A percentile compares a stretch with the other conserved stretches of the same genome.
Conservation (phyloP, 2,797 vertebrate genomes). For the Mormyrus hasselquistii region DNA sequence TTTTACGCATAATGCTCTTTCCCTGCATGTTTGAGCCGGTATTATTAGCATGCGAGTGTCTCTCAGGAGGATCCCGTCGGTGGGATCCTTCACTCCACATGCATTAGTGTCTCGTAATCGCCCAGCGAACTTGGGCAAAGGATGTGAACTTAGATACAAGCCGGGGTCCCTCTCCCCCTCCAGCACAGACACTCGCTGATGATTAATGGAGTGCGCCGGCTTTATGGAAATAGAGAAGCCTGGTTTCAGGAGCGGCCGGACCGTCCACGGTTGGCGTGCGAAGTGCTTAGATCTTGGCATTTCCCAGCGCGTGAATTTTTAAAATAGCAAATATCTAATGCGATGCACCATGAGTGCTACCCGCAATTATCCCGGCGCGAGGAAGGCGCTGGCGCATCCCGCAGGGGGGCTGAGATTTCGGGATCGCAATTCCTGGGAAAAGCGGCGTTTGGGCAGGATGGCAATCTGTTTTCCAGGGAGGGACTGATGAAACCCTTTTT, state of each 20-base stretch:
- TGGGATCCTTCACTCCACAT: conserved; percentile 46
- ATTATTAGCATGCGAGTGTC: conserved; percentile 44
- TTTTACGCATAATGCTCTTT: conserved; percentile 53
- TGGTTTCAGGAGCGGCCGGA: conserved; percentile 7
- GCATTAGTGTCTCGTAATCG: conserved; percentile 50
- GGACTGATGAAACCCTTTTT: neutral
- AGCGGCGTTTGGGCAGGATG: neutral
- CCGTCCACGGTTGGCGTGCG: neutral
- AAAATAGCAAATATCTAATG: conserved; percentile 6
- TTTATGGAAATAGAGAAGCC: conserved; percentile 6
- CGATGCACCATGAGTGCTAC: neutral
- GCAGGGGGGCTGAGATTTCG: neutral
- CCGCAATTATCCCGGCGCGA: neutral
- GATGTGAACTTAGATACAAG: conserved; percentile 32
- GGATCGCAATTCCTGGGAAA: neutral
- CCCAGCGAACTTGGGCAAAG: conserved; percentile 46
- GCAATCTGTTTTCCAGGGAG: neutral
- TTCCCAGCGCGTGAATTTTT: conserved; percentile 13
- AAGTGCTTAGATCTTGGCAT: neutral
- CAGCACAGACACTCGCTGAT: conserved; percentile 16
- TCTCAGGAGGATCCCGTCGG: conserved; percentile 42
- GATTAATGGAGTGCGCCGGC: conserved; percentile 10
- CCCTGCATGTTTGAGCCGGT: conserved; percentile 55
- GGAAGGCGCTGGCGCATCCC: neutral
- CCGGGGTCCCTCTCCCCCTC: conserved; percentile 32